phyloP scores from a whole-genome alignment of 1,140 invertebrate genomes.

The Musca domestica region DNA sequence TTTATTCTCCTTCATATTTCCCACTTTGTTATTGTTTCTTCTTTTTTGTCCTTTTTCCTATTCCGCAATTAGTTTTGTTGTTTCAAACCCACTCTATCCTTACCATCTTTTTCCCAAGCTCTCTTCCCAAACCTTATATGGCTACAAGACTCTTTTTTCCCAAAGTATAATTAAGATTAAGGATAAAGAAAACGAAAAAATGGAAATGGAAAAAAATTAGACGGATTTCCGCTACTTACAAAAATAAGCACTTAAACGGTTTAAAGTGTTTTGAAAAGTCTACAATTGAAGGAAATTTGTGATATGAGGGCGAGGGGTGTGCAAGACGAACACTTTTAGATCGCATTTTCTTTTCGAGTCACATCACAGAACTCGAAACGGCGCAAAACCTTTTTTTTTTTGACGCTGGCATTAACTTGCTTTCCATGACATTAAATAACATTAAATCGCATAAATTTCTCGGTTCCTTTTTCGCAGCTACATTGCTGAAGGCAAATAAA shows the following conservation, averaged over 20 bases:
- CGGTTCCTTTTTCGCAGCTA: no score
- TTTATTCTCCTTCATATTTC: not conserved
- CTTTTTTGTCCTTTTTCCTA: not conserved
- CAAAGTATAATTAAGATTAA: conserved; percentile 52
- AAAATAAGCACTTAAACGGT: conserved; percentile 38
- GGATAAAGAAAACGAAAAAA: conserved; percentile 34
- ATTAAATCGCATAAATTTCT: conserved; percentile 4
- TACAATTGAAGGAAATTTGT: no score
- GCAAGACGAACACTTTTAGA: not conserved
- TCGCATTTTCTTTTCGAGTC: conserved; percentile 1
- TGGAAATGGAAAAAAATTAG: conserved; percentile 32
- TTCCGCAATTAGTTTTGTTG: not conserved
- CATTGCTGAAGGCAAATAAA: no score
- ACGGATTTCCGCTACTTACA: conserved; percentile 43
- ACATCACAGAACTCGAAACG: not conserved
- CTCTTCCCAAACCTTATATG: not conserved
- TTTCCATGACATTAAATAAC: not conserved
- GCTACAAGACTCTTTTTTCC: not conserved
- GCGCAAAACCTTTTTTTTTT: not conserved
- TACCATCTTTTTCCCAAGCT: not conserved
- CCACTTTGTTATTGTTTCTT: not conserved
- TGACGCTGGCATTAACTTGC: not conserved
- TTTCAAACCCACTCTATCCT: no score
- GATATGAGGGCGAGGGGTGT: no score
- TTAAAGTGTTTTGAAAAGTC: conserved; percentile 33